Percentiles rank a stretch among this genome's conserved stretches.
Conservation (phyloP, 35 echinoderm and acorn worm genomes). For the Heliocidaris erythrogramma region DNA sequence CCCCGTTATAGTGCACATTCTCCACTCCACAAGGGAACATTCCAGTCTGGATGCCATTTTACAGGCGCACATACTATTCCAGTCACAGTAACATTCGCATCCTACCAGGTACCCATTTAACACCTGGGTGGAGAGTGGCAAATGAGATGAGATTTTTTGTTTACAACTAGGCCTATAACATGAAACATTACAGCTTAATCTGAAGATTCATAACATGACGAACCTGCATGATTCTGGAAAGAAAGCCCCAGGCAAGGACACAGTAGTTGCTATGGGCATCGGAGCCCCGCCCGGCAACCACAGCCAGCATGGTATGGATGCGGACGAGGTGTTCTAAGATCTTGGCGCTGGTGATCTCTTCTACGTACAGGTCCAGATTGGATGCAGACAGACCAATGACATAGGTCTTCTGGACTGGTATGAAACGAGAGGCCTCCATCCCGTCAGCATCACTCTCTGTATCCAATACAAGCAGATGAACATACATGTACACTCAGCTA, state of each 20-base stretch:
- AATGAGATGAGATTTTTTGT: too few relatives aligned
- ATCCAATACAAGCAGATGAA: not conserved
- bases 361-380: constrained; percentile 62
- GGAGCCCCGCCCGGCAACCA: constrained; percentile 75
- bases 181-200: too few relatives aligned
- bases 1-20: too few relatives aligned
- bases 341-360: constrained; percentile 76
- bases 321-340: constrained; percentile 78
- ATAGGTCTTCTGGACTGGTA: constrained; percentile 79
- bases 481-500: too few relatives aligned
- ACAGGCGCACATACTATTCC: too few relatives aligned
- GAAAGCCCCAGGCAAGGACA: constrained; percentile 83
- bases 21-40: too few relatives aligned
- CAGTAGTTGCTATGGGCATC: constrained; percentile 69
- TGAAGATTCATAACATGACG: not conserved
- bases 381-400: constrained; percentile 76
- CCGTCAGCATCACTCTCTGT: constrained; percentile 64
- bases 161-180: too few relatives aligned
- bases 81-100: too few relatives aligned
- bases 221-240: constrained; percentile 93
- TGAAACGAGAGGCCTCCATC: constrained; percentile 56
- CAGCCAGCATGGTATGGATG: constrained; percentile 84
- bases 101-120: too few relatives aligned
- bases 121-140: too few relatives aligned
- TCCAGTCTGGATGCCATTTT: too few relatives aligned